Percentiles rank a stretch among this genome's conserved stretches.
Evolutionary conservation across 2,797 vertebrate species (phyloP).

Genomic region (Sylvia borin): DNA sequence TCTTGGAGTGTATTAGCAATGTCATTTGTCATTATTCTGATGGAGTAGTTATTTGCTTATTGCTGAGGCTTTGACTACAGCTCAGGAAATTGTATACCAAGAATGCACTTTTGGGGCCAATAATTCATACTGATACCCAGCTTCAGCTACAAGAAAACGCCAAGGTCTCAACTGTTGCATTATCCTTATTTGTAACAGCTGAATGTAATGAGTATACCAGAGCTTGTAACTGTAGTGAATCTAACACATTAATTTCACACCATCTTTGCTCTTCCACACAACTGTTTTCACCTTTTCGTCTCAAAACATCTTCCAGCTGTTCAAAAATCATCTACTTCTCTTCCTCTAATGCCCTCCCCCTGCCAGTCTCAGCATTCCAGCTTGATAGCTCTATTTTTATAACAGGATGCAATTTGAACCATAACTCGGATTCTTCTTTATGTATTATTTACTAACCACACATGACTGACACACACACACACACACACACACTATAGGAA

Average conservation of each 20-base stretch:
- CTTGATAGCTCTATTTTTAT: constrained; percentile 22
- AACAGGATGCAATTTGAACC: constrained; percentile 9
- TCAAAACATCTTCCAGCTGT: neutral
- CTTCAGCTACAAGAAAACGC: neutral
- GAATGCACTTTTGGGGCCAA: neutral
- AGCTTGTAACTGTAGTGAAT: neutral
- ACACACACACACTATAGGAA: neutral
- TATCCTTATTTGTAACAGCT: neutral
- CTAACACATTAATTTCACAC: constrained; percentile 27
- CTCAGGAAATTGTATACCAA: neutral
- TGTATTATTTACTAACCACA: constrained; percentile 30
- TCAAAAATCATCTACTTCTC: neutral
- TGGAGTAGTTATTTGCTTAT: constrained; percentile 4
- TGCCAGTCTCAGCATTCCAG: neutral
- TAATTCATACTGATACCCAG: neutral
- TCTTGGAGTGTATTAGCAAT: neutral
- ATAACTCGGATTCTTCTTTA: neutral
- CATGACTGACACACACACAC: neutral
- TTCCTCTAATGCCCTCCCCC: neutral
- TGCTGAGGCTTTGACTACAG: neutral
- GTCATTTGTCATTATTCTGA: neutral
- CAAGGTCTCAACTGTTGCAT: neutral
- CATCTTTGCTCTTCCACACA: neutral
- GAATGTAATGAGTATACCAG: neutral
- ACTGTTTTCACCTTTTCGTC: neutral